Conservation (phyloP, 2,888 invertebrate species). For the Cephus sareptanus region DNA sequence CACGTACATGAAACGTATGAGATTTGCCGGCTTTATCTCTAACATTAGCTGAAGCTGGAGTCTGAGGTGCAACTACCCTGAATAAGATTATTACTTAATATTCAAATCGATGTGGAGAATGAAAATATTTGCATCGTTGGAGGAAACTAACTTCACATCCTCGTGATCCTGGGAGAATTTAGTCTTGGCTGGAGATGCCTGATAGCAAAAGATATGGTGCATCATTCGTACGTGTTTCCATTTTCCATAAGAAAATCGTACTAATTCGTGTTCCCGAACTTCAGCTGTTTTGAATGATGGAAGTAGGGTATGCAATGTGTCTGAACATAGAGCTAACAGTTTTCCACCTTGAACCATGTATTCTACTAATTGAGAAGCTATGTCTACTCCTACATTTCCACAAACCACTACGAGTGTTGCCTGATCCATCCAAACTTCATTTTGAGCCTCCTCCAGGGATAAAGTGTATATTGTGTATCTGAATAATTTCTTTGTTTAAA, state of each 20-base stretch:
- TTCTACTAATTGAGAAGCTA: constrained; percentile 76
- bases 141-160: constrained; percentile 61
- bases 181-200: constrained; percentile 85
- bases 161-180: constrained; percentile 84
- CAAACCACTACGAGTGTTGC: constrained; percentile 81
- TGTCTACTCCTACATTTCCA: constrained; percentile 76
- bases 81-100: constrained; percentile 2
- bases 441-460: constrained; percentile 60
- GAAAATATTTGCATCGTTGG: too few relatives aligned
- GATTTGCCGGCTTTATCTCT: constrained; percentile 68
- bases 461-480: constrained; percentile 67
- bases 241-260: constrained; percentile 84
- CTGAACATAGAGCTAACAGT: constrained; percentile 83
- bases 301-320: constrained; percentile 80
- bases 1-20: constrained; percentile 80
- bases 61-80: constrained; percentile 29
- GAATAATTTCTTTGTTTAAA: constrained; percentile 11
- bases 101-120: too few relatives aligned
- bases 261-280: constrained; percentile 85
- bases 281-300: constrained; percentile 88
- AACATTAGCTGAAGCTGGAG: constrained; percentile 55
- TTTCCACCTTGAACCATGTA: constrained; percentile 81
- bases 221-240: constrained; percentile 88
- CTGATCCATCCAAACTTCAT: constrained; percentile 74
- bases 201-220: constrained; percentile 90